A percentile compares a stretch with the other conserved stretches of the same genome.
Evolutionary conservation across 1,140 invertebrate genomes (phyloP).

Genomic region (Trachelipus rathkii): DNA sequence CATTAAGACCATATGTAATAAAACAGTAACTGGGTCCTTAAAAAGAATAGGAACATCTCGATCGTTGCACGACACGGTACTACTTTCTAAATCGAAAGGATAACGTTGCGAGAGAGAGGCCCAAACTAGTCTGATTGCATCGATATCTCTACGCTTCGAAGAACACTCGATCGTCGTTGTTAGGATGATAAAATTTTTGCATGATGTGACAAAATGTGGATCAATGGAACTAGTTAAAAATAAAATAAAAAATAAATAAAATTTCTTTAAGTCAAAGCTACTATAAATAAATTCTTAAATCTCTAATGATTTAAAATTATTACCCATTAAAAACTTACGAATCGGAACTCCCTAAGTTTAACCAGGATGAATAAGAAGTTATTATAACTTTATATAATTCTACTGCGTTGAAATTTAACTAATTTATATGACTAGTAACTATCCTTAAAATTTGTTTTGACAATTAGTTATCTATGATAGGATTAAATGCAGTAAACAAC

Average conservation of each 20-base stretch:
- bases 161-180: slow-evolving; percentile 62
- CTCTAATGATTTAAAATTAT: no score
- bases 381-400: no score
- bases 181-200: slow-evolving; percentile 68
- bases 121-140: slow-evolving; percentile 46
- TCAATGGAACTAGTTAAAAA: slow-evolving; percentile 66
- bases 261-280: no score
- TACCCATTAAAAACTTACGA: no score
- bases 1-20: slow-evolving; percentile 80
- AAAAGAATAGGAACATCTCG: slow-evolving; percentile 75
- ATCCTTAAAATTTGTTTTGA: no score
- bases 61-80: slow-evolving; percentile 45
- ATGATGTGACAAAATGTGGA: slow-evolving; percentile 82
- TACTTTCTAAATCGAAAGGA: slow-evolving; percentile 53
- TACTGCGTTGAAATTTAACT: no score
- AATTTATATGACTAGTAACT: no score
- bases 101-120: slow-evolving; percentile 43
- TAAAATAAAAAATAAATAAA: slow-evolving; percentile 38
- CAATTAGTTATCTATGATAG: no score
- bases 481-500: no score
- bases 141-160: slow-evolving; percentile 59
- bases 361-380: no score
- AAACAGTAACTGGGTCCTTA: slow-evolving; percentile 72
- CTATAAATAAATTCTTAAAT: no score
- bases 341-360: no score